A percentile compares a stretch with the other conserved stretches of the same genome.
Conservation (phyloP, 2,888 invertebrate genomes). For the Oxyteleia sp. region DNA sequence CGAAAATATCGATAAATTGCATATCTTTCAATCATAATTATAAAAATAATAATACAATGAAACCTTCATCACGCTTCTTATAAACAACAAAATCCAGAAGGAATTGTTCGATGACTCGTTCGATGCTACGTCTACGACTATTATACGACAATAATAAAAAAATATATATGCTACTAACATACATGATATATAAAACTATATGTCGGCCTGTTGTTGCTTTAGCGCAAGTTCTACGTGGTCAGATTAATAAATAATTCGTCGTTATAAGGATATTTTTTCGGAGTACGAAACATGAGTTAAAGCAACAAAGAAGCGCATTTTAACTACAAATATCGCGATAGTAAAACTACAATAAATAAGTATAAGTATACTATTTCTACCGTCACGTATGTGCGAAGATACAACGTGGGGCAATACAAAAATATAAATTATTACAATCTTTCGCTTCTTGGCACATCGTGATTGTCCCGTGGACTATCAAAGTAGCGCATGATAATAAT, state of each 20-base stretch:
- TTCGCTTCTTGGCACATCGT: conserved; percentile 77
- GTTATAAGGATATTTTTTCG: background rate
- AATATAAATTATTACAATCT: conserved; percentile 71
- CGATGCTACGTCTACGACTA: conserved; percentile 40
- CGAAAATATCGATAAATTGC: background rate
- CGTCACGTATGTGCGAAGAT: conserved; percentile 60
- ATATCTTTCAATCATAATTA: background rate
- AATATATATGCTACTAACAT: conserved; percentile 42
- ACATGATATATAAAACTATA: conserved; percentile 19
- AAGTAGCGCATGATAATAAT: conserved; percentile 41
- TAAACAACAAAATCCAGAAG: conserved; percentile 18
- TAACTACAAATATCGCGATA: conserved; percentile 18
- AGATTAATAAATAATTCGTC: conserved; percentile 34
- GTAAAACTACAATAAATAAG: conserved; percentile 69
- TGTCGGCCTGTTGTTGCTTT: conserved; percentile 6
- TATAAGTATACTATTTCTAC: conserved; percentile 54
- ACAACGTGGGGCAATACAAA: conserved; percentile 68
- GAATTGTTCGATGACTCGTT: conserved; percentile 54
- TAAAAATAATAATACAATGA: conserved; percentile 5
- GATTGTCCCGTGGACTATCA: conserved; percentile 75
- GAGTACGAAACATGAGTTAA: conserved; percentile 25
- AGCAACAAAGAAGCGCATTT: background rate
- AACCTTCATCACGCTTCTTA: conserved; percentile 36
- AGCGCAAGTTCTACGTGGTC: conserved; percentile 1
- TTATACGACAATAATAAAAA: conserved; percentile 29